A percentile compares a stretch with the other conserved stretches of the same genome.
phyloP scores from a whole-genome alignment of 2,113 vertebrate species.

The Galeopterus variegatus region DNA sequence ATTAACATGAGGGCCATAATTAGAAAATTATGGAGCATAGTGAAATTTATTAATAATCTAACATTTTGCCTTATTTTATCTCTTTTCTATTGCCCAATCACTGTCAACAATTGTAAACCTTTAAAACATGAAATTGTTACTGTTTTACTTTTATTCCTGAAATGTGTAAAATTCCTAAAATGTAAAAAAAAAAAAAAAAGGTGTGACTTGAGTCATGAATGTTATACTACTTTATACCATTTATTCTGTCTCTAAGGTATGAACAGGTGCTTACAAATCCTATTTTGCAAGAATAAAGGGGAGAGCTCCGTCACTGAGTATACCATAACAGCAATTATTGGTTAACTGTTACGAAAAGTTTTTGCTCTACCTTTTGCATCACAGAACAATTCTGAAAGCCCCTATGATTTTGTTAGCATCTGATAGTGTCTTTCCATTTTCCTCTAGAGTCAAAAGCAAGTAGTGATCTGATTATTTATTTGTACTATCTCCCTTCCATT shows the following conservation, averaged over 20 bases:
- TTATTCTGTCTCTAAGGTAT: background rate
- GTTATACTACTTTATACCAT: background rate
- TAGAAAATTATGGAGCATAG: background rate
- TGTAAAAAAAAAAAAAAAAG: background rate
- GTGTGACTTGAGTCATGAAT: background rate
- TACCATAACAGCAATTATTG: background rate
- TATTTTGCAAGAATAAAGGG: background rate
- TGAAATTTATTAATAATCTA: background rate
- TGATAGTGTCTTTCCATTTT: slow-evolving; percentile 41
- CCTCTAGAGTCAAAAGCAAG: background rate
- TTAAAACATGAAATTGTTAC: background rate
- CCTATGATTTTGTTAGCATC: background rate
- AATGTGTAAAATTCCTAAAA: background rate
- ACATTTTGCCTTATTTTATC: background rate
- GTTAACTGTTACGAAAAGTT: background rate
- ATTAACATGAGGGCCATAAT: background rate
- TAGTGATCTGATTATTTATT: background rate
- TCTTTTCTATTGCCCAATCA: background rate
- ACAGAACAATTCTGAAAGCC: background rate
- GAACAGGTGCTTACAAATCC: background rate
- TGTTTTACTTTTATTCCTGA: slow-evolving; percentile 14
- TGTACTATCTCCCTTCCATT: background rate
- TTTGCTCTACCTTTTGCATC: background rate
- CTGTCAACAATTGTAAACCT: background rate
- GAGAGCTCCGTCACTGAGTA: background rate